Conservation (phyloP, 1,140 invertebrate genomes). For the Drosophila nebulosa region DNA sequence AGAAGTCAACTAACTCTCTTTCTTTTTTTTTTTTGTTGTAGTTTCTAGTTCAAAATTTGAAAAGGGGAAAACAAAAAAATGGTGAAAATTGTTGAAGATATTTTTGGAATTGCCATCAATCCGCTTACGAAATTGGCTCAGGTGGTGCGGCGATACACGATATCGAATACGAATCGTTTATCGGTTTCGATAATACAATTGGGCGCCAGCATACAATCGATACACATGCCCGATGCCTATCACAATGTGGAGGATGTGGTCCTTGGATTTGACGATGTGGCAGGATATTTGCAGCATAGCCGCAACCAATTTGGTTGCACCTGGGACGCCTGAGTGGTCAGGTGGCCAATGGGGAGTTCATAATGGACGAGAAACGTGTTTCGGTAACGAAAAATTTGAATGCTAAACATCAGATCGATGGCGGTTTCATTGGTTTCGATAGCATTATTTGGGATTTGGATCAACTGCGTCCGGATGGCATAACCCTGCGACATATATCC, state of each 20-base stretch:
- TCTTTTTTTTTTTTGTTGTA: neutral
- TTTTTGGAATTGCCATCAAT: conserved; percentile 61
- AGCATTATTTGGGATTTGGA: conserved; percentile 86
- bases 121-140: conserved; percentile 71
- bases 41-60: neutral
- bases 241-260: conserved; percentile 87
- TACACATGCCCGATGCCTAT: conserved; percentile 87
- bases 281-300: conserved; percentile 81
- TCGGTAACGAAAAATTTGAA: conserved; percentile 87
- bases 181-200: conserved; percentile 56
- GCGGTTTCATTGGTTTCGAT: conserved; percentile 92
- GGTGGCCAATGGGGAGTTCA: conserved; percentile 87
- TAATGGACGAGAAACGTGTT: conserved; percentile 86
- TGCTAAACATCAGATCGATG: conserved; percentile 89
- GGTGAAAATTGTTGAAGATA: conserved; percentile 61
- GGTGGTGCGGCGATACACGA: conserved; percentile 83
- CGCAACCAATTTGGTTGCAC: conserved; percentile 92
- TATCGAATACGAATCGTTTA: conserved; percentile 83
- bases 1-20: neutral
- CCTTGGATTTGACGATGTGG: conserved; percentile 89
- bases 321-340: conserved; percentile 93
- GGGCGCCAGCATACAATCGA: conserved; percentile 88
- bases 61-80: conserved; percentile 9
- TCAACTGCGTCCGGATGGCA: conserved; percentile 64
- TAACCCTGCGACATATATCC: conserved; percentile 86